A percentile compares a stretch with the other conserved stretches of the same genome.
phyloP scores from a whole-genome alignment of 2,888 invertebrate genomes.

The Pemphredon lugubris region DNA sequence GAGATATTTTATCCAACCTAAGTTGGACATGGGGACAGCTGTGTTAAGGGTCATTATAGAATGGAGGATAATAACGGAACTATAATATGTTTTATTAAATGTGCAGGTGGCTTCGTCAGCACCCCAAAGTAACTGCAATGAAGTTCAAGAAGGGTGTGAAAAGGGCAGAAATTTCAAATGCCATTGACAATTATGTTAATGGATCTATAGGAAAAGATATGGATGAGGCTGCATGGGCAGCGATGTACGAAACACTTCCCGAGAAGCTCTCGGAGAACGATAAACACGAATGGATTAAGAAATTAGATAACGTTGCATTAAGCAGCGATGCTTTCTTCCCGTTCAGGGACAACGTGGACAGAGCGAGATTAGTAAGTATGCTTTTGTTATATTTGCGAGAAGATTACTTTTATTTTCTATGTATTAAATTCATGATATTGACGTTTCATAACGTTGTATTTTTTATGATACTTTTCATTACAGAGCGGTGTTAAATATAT shows the following conservation, averaged over 20 bases:
- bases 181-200: constrained; percentile 96
- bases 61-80: neutral
- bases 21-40: too few species aligned
- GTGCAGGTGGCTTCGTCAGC: constrained; percentile 93
- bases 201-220: constrained; percentile 96
- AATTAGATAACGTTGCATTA: constrained; percentile 90
- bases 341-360: constrained; percentile 97
- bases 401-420: neutral
- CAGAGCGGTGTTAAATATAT: constrained; percentile 97
- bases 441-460: constrained; percentile 25
- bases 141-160: constrained; percentile 93
- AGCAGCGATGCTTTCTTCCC: constrained; percentile 99
- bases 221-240: constrained; percentile 88
- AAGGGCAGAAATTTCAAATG: constrained; percentile 96
- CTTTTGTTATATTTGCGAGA: constrained; percentile 20
- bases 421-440: neutral
- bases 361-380: constrained; percentile 89
- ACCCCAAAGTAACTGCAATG: constrained; percentile 92
- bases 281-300: constrained; percentile 86
- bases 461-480: too few species aligned
- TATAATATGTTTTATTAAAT: neutral
- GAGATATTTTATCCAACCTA: too few species aligned
- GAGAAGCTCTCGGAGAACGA: constrained; percentile 86
- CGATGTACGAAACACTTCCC: constrained; percentile 89
- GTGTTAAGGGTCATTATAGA: neutral